phyloP scores from a whole-genome alignment of 1,140 invertebrate genomes.

The Drosophila sechellia region DNA sequence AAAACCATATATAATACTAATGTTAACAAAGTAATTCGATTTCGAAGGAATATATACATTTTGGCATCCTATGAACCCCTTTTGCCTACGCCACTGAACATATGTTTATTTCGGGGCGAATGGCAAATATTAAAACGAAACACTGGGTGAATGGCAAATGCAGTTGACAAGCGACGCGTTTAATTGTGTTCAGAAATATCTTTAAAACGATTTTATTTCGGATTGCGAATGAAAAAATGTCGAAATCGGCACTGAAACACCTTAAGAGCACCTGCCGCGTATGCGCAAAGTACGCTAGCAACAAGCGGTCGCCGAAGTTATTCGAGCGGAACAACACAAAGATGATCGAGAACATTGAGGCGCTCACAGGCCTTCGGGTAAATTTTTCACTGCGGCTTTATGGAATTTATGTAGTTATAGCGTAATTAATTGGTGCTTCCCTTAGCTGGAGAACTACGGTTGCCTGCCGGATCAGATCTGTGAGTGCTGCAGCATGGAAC shows the following conservation, averaged over 20 bases:
- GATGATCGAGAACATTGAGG: constrained; percentile 58
- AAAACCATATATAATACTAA: no score
- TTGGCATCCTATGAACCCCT: background rate
- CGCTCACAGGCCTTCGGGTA: constrained; percentile 63
- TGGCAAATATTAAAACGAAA: constrained; percentile 1
- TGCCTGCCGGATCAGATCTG: constrained; percentile 66
- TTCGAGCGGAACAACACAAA: constrained; percentile 64
- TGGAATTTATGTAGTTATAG: background rate
- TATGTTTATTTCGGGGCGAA: background rate
- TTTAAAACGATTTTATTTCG: constrained; percentile 38
- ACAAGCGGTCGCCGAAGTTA: constrained; percentile 61
- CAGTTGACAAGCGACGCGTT: constrained; percentile 64
- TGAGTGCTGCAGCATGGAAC: constrained; percentile 64
- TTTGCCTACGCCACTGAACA: constrained; percentile 5
- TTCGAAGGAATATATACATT: no score
- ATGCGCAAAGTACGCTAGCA: constrained; percentile 68
- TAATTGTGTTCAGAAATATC: constrained; percentile 31
- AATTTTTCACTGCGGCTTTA: constrained; percentile 1
- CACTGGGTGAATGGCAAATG: constrained; percentile 53
- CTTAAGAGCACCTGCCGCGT: constrained; percentile 67
- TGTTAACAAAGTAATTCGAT: no score
- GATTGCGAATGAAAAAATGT: constrained; percentile 49
- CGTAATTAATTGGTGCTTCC: background rate
- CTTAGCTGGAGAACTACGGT: constrained; percentile 49
- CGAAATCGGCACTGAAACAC: constrained; percentile 62